Evolutionary conservation across 2,888 invertebrate genomes (phyloP).

Genomic region (Dynastes hyllus): DNA sequence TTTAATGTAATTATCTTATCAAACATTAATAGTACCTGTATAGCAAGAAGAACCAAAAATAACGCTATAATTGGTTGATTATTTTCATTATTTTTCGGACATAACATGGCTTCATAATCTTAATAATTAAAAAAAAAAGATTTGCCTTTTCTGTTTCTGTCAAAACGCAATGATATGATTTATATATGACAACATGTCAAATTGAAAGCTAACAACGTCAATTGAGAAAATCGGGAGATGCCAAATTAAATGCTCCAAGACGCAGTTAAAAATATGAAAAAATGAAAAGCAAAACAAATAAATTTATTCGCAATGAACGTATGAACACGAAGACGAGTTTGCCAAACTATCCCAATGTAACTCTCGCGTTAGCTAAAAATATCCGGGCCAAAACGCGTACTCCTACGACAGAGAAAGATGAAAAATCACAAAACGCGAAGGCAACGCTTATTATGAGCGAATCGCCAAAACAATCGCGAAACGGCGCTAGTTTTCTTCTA

Average conservation of each 20-base stretch:
- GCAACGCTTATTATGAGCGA: slow-evolving; percentile 8
- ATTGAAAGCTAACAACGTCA: no score
- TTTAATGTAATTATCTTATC: no score
- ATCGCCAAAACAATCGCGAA: slow-evolving; percentile 19
- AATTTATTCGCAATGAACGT: slow-evolving; percentile 36
- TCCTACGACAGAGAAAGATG: background rate
- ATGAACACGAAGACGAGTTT: background rate
- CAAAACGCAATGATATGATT: no score
- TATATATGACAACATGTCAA: no score
- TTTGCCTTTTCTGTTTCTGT: no score
- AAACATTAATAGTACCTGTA: no score
- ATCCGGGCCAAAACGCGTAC: background rate
- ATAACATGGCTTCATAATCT: no score
- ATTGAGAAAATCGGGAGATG: no score
- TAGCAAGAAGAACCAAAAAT: no score
- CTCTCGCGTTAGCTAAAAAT: slow-evolving; percentile 24
- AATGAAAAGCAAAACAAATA: slow-evolving; percentile 11
- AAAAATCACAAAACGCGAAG: background rate
- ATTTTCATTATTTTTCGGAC: no score
- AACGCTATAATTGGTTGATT: no score
- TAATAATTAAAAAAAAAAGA: no score
- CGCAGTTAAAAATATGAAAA: slow-evolving; percentile 10
- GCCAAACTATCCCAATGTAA: slow-evolving; percentile 41
- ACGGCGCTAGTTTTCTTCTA: background rate
- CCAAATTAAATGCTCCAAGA: background rate